Percentiles rank a stretch among this genome's conserved stretches.
Evolutionary conservation across 2,888 invertebrate genomes (phyloP).

Genomic region (Brachypterus glaber): DNA sequence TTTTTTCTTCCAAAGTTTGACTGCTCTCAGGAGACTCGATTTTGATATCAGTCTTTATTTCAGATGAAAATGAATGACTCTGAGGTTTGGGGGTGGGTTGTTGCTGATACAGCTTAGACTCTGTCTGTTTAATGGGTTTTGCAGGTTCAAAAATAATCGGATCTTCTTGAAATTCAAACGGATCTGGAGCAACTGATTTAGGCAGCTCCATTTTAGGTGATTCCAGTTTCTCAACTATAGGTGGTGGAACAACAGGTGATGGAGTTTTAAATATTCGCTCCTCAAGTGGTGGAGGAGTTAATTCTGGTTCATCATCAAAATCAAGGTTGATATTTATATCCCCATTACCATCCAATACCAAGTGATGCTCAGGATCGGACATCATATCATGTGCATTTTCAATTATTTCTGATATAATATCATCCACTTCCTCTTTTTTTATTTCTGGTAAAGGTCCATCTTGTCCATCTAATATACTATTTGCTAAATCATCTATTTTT

Average conservation of each 20-base stretch:
- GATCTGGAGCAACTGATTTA: constrained; percentile 27
- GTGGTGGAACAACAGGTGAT: neutral
- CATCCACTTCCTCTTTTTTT: constrained; percentile 47
- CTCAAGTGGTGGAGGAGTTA: constrained; percentile 7
- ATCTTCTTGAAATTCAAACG: constrained; percentile 40
- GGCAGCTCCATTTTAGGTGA: constrained; percentile 9
- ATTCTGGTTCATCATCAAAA: constrained; percentile 24
- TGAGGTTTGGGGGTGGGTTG: neutral
- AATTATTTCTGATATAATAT: constrained; percentile 46
- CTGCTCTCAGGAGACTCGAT: constrained; percentile 19
- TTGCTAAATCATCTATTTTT: constrained; percentile 42
- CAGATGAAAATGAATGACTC: neutral
- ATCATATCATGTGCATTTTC: constrained; percentile 42
- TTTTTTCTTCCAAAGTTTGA: constrained; percentile 19
- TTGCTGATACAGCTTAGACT: constrained; percentile 6
- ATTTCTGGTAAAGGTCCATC: constrained; percentile 45
- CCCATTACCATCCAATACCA: constrained; percentile 36
- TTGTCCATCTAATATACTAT: constrained; percentile 39
- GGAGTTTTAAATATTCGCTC: constrained; percentile 16
- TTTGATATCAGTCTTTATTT: constrained; percentile 3
- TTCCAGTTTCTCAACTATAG: constrained; percentile 7
- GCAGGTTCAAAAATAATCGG: constrained; percentile 30
- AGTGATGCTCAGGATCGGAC: constrained; percentile 38
- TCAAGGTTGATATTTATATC: constrained; percentile 38
- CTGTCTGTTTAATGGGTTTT: neutral